Evolutionary conservation across 2,113 vertebrate species (phyloP).

Genomic region (Phocoena phocoena): DNA sequence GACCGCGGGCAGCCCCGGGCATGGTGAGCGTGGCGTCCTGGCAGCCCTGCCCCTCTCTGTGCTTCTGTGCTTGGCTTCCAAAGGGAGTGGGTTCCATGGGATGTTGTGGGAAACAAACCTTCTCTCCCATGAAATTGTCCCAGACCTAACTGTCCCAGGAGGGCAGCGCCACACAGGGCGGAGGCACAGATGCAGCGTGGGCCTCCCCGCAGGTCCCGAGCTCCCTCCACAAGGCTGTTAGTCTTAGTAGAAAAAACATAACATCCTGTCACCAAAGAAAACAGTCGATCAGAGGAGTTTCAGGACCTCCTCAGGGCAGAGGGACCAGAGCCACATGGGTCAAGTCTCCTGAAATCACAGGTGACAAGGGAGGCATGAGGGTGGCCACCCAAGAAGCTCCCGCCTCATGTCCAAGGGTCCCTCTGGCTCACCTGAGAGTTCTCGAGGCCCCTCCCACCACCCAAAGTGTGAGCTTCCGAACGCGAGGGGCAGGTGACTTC

Average conservation of each 20-base stretch:
- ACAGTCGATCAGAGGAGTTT: neutral
- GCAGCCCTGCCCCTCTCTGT: neutral
- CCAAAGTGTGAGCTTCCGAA: neutral
- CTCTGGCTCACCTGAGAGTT: fast-evolving
- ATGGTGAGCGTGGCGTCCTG: fast-evolving
- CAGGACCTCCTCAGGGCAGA: neutral
- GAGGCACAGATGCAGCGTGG: fast-evolving
- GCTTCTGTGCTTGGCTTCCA: neutral
- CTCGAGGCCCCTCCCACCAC: neutral
- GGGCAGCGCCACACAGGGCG: neutral
- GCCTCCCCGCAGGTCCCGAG: fast-evolving
- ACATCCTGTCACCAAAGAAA: neutral
- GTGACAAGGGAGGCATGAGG: neutral
- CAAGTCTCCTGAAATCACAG: neutral
- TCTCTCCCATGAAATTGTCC: neutral
- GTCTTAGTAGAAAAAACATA: neutral
- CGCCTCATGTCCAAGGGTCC: fast-evolving
- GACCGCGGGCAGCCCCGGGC: fast-evolving
- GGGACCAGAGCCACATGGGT: neutral
- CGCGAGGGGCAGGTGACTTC: too few species aligned
- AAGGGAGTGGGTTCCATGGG: fast-evolving
- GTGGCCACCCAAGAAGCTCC: neutral
- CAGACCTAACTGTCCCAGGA: neutral
- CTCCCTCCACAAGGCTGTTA: fast-evolving
- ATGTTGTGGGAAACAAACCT: neutral